Base-by-base conservation (phyloP, 2,888 invertebrate genomes). In the Cheilosia scutellata region DNA sequence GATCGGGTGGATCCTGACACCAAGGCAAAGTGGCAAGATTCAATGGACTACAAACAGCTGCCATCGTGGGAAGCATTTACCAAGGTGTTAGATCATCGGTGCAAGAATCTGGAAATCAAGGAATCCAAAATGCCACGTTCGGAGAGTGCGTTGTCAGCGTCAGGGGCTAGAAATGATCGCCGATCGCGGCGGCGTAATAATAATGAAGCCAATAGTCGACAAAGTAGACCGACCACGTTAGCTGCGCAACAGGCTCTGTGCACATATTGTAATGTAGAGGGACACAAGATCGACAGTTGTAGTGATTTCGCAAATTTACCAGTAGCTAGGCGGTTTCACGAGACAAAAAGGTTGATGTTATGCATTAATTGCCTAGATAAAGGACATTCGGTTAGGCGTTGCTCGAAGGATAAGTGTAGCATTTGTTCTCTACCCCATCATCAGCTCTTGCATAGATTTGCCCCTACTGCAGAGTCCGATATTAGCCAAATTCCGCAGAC, bases 361-460 rank as follows among this genome's bases (percentile, higher is more conserved):
- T 58, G 60, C 20, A 60, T 42, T 5, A 44, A 60, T 11, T 58
- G 40, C 13, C 20, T 40, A 25, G 40, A 58, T 2, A 25, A 40
- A 4, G 58, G 16, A 2, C 60, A 60, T 6, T 60, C 42, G 13
- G 42, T 29, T 7, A 13, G 60, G n/a, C 27, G 42, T 27, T 60
- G 42, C 25, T 27, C 5, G 4, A n/a, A 47, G 20, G 7, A 31
- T 20, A 57, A 33, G 9, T 62, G 42, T 5, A 60, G 27, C 11
- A 60, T 60, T 25, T 60, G 40, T 42, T 27, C 27, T 0, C 33
- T 57, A 5, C 58, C 58, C 0, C 58, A 58, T n/a, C 40, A 58
- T 58, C 11, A 27, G 27, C n/a, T 62, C 5, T 16, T 62, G n/a
- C 62, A 62, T 16, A 58, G 25, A 27, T 58, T 40, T n/a, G 20